Conservation (phyloP, 1,140 invertebrate genomes). For the Epicauta chinensis region DNA sequence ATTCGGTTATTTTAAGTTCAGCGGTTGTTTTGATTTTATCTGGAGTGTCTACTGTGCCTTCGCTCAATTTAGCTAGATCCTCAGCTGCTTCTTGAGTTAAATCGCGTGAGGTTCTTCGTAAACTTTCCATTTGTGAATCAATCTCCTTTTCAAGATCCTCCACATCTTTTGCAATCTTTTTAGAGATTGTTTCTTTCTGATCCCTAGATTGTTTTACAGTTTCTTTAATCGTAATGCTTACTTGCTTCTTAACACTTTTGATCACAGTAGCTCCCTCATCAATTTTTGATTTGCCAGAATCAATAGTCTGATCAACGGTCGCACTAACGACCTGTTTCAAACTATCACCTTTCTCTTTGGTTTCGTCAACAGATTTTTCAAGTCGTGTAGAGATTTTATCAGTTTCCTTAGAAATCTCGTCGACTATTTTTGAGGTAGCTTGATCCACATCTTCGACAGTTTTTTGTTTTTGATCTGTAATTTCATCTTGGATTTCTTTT, state of each 20-base stretch:
- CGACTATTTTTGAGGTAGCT: constrained; percentile 1
- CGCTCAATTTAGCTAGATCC: too few species aligned
- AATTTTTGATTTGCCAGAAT: not conserved
- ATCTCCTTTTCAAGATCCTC: not conserved
- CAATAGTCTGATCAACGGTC: too few species aligned
- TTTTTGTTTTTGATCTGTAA: constrained; percentile 11
- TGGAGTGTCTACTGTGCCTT: not conserved
- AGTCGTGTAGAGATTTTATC: constrained; percentile 2
- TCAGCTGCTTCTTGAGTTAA: too few species aligned
- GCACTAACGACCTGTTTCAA: too few species aligned
- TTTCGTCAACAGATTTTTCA: constrained; percentile 2
- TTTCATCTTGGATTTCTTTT: not conserved
- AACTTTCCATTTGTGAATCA: too few species aligned
- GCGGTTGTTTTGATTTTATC: not conserved
- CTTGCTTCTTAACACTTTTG: not conserved
- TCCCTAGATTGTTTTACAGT: not conserved
- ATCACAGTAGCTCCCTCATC: not conserved
- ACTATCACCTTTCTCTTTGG: not conserved
- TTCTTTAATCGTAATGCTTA: not conserved
- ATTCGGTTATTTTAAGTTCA: not conserved
- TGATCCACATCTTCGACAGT: constrained; percentile 3
- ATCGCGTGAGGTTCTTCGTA: too few species aligned
- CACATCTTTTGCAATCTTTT: not conserved
- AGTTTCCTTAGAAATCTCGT: not conserved
- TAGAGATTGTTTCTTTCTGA: not conserved